Conservation (phyloP, 2,888 invertebrate genomes). For the Hypomecis punctinalis region DNA sequence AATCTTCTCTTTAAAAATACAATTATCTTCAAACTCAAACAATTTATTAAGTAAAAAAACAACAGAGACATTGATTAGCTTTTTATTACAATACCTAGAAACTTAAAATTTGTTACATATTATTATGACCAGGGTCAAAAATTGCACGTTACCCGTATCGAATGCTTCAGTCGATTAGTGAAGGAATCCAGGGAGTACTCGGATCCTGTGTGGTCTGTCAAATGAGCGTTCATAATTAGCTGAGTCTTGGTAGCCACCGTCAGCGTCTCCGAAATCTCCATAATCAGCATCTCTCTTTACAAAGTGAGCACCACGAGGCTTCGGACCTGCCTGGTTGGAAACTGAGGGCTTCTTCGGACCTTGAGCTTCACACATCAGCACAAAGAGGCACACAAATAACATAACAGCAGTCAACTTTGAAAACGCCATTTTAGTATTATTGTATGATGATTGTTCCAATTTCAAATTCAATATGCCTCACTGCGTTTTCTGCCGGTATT, state of each 20-base stretch:
- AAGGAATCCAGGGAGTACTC: slow-evolving; percentile 66
- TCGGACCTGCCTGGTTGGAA: slow-evolving; percentile 4
- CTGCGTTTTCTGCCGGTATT: slow-evolving; percentile 37
- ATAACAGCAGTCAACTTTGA: slow-evolving; percentile 55
- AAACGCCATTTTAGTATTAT: slow-evolving; percentile 55
- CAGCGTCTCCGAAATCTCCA: slow-evolving; percentile 51
- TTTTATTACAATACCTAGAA: slow-evolving; percentile 37
- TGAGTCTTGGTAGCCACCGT: slow-evolving; percentile 45
- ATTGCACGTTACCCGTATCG: slow-evolving; percentile 40
- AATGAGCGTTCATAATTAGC: slow-evolving; percentile 56
- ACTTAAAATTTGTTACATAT: slow-evolving; percentile 17
- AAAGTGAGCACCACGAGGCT: slow-evolving; percentile 46
- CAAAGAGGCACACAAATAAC: slow-evolving; percentile 54
- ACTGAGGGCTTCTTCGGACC: slow-evolving; percentile 11
- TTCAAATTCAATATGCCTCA: slow-evolving; percentile 24
- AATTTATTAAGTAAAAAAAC: slow-evolving; percentile 22
- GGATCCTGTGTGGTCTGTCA: slow-evolving; percentile 65
- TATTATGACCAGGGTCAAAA: not conserved
- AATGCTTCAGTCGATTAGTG: slow-evolving; percentile 49
- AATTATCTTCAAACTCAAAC: not conserved
- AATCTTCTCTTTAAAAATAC: not conserved
- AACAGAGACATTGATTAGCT: slow-evolving; percentile 45
- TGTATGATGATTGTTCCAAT: slow-evolving; percentile 16
- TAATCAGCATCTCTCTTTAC: slow-evolving; percentile 64
- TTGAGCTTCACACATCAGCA: slow-evolving; percentile 48